Percentiles rank a stretch among this genome's conserved stretches.
phyloP scores from a whole-genome alignment of 1,140 invertebrate genomes.

The Leptinotarsa defecta region DNA sequence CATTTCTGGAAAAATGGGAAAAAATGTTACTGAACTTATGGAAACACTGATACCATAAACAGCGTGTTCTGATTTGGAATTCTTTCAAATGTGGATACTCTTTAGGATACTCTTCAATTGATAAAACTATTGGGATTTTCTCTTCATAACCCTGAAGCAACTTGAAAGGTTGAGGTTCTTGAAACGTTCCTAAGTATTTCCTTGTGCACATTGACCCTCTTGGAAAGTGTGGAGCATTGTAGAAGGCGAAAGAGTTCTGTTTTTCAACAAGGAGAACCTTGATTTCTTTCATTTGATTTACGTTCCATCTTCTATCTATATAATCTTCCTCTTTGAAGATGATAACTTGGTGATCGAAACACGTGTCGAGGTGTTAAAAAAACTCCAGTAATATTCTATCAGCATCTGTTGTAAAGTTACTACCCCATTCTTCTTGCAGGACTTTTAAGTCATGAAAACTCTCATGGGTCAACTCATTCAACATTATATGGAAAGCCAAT shows the following conservation, averaged over 20 bases:
- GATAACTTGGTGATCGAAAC: no score
- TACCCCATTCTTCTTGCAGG: constrained; percentile 12
- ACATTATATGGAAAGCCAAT: constrained; percentile 40
- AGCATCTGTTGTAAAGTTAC: constrained; percentile 4
- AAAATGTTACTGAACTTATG: no score
- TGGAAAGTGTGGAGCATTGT: not conserved
- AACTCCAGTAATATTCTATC: not conserved
- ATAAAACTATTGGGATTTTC: not conserved
- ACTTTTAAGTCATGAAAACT: constrained; percentile 11
- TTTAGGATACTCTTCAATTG: no score
- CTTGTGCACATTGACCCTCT: not conserved
- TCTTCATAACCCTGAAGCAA: not conserved
- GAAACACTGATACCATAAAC: no score
- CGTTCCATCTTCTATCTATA: no score
- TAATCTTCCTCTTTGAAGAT: no score
- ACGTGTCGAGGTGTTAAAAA: no score
- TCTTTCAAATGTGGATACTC: no score
- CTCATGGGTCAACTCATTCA: not conserved
- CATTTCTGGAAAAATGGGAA: no score
- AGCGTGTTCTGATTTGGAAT: no score
- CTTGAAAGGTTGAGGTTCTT: not conserved
- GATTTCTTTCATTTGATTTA: constrained; percentile 17
- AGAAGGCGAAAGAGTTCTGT: not conserved
- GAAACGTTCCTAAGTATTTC: no score
- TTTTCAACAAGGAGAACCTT: constrained; percentile 21